These are phyloP conservation scores for Penaeus vannamei DNA, from an alignment of 1,140 invertebrate genomes.

Conservation along the genomic window DNA sequence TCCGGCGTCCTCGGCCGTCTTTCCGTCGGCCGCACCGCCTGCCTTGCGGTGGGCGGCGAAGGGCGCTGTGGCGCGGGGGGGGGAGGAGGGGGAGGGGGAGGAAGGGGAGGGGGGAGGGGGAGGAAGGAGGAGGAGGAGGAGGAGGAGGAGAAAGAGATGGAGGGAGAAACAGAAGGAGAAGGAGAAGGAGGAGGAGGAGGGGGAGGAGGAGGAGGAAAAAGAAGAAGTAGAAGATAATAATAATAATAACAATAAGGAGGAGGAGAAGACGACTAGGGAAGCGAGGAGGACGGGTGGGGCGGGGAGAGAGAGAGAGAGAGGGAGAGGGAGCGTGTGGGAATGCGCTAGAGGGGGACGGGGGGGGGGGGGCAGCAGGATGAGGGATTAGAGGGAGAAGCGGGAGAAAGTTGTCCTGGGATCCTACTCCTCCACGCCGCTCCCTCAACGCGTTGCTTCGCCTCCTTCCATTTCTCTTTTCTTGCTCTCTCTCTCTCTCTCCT, in stretches of 20 bases:
- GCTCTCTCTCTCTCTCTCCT: too few relatives aligned
- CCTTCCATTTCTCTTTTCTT: too few relatives aligned
- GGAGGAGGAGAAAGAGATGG: neutral
- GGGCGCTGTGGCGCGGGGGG: neutral
- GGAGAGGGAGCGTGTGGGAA: neutral
- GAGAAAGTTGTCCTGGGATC: too few relatives aligned
- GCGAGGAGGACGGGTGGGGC: neutral
- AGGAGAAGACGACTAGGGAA: neutral
- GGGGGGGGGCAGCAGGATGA: too few relatives aligned
- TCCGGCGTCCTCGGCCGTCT: neutral
- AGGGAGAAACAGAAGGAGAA: neutral
- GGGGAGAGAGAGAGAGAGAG: neutral
- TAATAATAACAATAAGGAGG: neutral
- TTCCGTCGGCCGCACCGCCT: too few relatives aligned
- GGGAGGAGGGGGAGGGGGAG: neutral
- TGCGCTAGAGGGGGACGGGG: neutral
- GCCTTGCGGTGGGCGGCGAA: neutral
- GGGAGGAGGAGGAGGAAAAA: neutral
- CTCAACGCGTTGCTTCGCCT: too few relatives aligned
- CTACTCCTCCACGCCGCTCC: too few relatives aligned
- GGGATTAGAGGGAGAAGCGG: too few relatives aligned
- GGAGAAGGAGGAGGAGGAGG: neutral
- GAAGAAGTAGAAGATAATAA: neutral
- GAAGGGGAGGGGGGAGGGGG: neutral
- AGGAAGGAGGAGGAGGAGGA: neutral